Evolutionary conservation across 2,113 vertebrate species (phyloP).

Genomic region (Chaetodon auriga): DNA sequence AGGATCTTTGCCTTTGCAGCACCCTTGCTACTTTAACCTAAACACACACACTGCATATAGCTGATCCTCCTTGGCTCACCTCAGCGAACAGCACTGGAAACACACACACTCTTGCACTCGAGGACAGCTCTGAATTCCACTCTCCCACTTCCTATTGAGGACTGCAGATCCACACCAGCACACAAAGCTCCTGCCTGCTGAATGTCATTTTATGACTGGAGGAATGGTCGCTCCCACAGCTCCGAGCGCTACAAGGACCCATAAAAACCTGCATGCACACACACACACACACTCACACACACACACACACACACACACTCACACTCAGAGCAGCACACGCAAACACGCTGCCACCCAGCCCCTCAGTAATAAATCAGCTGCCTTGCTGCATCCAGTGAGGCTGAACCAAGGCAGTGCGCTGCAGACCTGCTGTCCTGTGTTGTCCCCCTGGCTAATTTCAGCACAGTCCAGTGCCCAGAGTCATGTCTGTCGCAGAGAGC

Average conservation of each 20-base stretch:
- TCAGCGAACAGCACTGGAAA: slow-evolving; percentile 59
- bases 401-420: slow-evolving; percentile 65
- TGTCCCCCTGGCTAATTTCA: slow-evolving; percentile 77
- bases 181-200: slow-evolving; percentile 74
- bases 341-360: slow-evolving; percentile 72
- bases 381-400: slow-evolving; percentile 76
- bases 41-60: slow-evolving; percentile 61
- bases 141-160: slow-evolving; percentile 71
- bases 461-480: slow-evolving; percentile 73
- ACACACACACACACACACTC: slow-evolving; percentile 5
- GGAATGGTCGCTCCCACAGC: slow-evolving; percentile 74
- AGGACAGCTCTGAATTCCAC: slow-evolving; percentile 63
- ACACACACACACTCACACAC: slow-evolving; percentile 37
- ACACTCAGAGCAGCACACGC: slow-evolving; percentile 46
- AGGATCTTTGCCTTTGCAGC: slow-evolving; percentile 66
- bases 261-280: slow-evolving; percentile 67
- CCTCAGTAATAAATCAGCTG: slow-evolving; percentile 82
- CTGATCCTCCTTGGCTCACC: slow-evolving; percentile 71
- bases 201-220: slow-evolving; percentile 78
- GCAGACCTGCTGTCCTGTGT: slow-evolving; percentile 77
- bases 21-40: slow-evolving; percentile 66
- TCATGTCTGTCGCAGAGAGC: slow-evolving; percentile 75
- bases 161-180: slow-evolving; percentile 67
- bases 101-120: slow-evolving; percentile 50
- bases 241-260: slow-evolving; percentile 65